phyloP scores from a whole-genome alignment of 2,797 vertebrate species.

The Danio choprae region DNA sequence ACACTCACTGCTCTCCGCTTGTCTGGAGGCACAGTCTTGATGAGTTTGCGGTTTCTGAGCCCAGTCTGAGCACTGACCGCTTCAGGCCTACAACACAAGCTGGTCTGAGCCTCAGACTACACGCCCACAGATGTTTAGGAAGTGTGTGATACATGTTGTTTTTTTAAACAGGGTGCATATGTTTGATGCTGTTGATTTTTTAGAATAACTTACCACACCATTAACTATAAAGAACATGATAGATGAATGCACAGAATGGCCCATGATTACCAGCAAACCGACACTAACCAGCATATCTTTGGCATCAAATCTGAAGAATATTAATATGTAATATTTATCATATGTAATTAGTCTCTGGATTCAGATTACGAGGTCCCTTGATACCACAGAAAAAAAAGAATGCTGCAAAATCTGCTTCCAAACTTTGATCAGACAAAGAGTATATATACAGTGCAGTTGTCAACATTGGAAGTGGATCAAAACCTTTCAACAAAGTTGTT shows the following conservation, averaged over 20 bases:
- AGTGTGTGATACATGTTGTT: background rate
- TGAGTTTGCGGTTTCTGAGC: slow-evolving; percentile 24
- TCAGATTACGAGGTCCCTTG: too few species aligned
- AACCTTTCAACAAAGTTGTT: too few species aligned
- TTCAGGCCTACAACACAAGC: slow-evolving; percentile 1
- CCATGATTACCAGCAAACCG: background rate
- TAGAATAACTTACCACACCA: background rate
- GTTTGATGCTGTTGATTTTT: background rate
- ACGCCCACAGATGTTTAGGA: background rate
- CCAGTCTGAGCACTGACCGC: slow-evolving; percentile 23
- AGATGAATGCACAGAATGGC: background rate
- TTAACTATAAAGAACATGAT: background rate
- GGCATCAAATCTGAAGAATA: background rate
- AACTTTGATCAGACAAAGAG: too few species aligned
- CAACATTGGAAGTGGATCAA: too few species aligned
- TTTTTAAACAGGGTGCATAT: background rate
- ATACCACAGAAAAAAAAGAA: too few species aligned
- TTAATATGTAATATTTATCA: too few species aligned
- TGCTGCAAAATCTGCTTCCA: too few species aligned
- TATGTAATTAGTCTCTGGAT: too few species aligned
- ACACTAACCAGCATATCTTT: background rate
- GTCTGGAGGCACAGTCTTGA: slow-evolving; percentile 21
- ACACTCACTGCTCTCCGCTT: slow-evolving; percentile 25
- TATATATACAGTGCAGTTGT: too few species aligned
- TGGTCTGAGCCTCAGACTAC: background rate